Base-by-base conservation (phyloP, 2,888 invertebrate genomes). In the Horisme vitalbata region DNA sequence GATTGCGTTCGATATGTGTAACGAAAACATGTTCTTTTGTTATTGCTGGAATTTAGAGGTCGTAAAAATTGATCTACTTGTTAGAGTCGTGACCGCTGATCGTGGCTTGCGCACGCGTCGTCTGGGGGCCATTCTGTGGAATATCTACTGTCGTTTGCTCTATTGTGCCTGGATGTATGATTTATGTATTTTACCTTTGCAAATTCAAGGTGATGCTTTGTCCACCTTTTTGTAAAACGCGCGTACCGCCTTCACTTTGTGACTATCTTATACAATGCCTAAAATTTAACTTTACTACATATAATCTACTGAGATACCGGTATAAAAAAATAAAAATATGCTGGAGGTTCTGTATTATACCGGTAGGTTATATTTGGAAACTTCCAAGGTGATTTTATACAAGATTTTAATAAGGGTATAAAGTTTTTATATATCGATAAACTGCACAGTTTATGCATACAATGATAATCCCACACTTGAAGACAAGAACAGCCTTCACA, bases 51-150 rank as follows among this genome's bases (percentile, higher is more conserved):
- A 62, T 65, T 57, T 60, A 71, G 75, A 84, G 84, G 81, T 83
- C 79, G 66, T 63, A 73, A 75, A 82, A 83, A 79, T 70, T 63
- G 75, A 77, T 77, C 75, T 71, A 75, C 73, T 75, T 79, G 63
- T 71, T 44, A 32, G 31, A 37, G 67, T 88, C 87, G 89, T 89
- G 88, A 88, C 86, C 66, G 69, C 67, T 57, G 71, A 61, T 75
- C 72, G 78, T 77, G 71, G 62, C 60, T 66, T 68, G 83, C 76
- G 85, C 87, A 86, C 84, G 83, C 85, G 88, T 78, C 74, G 73
- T 53, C 66, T 75, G 73, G 75, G 74, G 81, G 79, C 71, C 75
- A 57, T 68, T 59, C 67, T 66, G 75, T 68, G 68, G 79, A 79
- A 75, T 80, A 78, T 80, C 76, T 78, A 73, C 75, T 79, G 80